Evolutionary conservation across 2,113 vertebrate genomes (phyloP), one percentile per base, ranked within the genome.

Genomic region (Cephalopholis sonnerati): DNA sequence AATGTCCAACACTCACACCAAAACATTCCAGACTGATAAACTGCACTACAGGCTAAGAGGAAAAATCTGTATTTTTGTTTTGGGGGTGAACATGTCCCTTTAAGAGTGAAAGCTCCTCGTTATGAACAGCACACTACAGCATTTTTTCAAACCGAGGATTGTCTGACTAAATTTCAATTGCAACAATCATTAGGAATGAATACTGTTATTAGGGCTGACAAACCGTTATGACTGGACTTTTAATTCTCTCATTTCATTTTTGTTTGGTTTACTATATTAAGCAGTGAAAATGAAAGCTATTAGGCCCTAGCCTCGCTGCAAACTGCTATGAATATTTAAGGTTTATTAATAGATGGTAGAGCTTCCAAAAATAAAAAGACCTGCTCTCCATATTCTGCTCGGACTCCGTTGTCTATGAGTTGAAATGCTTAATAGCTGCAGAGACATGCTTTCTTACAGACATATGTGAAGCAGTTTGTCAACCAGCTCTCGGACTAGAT

Each of bases 201-300:
- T 63, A 74, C 46, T 80, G 48, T 66, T 63, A 73, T 84, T 63
- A 44, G 20, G 12, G 27, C 51, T 72, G 48, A 76, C 50, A 73
- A 79, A 69, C 48, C 7, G 29, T 78, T 70, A 77, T 36, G 57
- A 72, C 48, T 70, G 51, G 57, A 27, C 46, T 77, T 86, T 39
- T 54, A 66, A 77, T 84, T 25, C 22, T 59, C 62, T 72, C 55
- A 53, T 69, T 79, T 57, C 17, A 77, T 32, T 76, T 79, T 39
- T 58, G 67, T 82, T 79, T 83, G 67, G 44, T 62, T 86, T 70
- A 81, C 29, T 70, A 68, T 74, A 86, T 85, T 85, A 79, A 79
- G 71, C 57, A 70, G 70, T 53, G 72, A 24, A 79, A 84, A 71
- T 71, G 12, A 67, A 78, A 73, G 39, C 51, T 71, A 74, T 81